A percentile compares a stretch with the other conserved stretches of the same genome.
Evolutionary conservation across 2,797 vertebrate species (phyloP).

Genomic region (Neostethus bicornis): DNA sequence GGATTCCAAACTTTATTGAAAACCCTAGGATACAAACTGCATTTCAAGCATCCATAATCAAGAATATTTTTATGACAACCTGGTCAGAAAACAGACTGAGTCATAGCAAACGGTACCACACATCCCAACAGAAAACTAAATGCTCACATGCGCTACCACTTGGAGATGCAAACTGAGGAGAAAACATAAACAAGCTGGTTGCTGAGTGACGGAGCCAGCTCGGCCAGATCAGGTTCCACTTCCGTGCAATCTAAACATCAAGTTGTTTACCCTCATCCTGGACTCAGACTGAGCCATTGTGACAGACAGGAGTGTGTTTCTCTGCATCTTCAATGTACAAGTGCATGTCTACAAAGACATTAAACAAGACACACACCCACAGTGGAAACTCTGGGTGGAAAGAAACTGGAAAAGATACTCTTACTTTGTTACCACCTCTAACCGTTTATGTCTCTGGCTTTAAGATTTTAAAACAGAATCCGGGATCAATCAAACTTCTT

Average conservation of each 20-base stretch:
- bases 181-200: constrained; percentile 68
- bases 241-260: constrained; percentile 77
- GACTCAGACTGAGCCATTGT: constrained; percentile 32
- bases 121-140: constrained; percentile 10
- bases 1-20: too few species aligned
- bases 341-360: constrained; percentile 19
- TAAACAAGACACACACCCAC: constrained; percentile 12
- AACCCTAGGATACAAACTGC: too few species aligned
- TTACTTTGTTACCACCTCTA: too few species aligned
- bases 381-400: constrained; percentile 1
- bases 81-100: too few species aligned
- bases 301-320: constrained; percentile 29
- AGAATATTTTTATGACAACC: neutral
- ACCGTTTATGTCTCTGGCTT: neutral
- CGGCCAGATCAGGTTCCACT: constrained; percentile 69
- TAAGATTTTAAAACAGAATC: neutral
- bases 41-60: constrained; percentile 4
- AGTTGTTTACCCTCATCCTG: constrained; percentile 69
- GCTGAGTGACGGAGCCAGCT: constrained; percentile 72
- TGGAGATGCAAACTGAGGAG: constrained; percentile 54
- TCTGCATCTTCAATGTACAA: constrained; percentile 9
- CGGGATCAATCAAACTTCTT: neutral
- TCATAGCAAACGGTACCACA: neutral
- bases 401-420: neutral
- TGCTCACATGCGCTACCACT: constrained; percentile 50